Evolutionary conservation across 2,888 invertebrate species (phyloP), one percentile per base, ranked within the genome.

Genomic region (Xestia xanthographa): DNA sequence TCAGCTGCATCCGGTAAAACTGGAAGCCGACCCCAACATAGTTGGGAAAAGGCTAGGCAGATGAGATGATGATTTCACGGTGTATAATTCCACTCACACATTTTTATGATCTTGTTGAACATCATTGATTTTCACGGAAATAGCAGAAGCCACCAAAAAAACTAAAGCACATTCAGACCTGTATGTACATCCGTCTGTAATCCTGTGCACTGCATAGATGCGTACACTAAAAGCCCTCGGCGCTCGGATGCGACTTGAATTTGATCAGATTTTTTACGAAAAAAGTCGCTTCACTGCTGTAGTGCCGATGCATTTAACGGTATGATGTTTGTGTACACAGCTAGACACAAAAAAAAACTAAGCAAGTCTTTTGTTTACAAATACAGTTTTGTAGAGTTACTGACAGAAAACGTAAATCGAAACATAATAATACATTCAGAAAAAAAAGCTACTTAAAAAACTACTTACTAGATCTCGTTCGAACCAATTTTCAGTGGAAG

Each of bases 141-240:
- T n/a, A 65, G 38, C 38, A 26, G 29, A 29, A 81, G 17, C n/a
- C 17, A 38, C 12, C 34, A 66, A 66, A 75, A 75, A 58, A 79
- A 56, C 29, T 58, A 72, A 68, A 45, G 38, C 60, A 62, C 41
- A 72, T 60, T 53, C 50, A 75, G 50, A 60, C 71, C 71, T 75
- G 67, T 65, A 79, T 72, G 67, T 48, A 74, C 34, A 56, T 66
- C 69, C 50, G 45, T 20, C 81, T 65, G 76, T 80, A 83, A 83
- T 83, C 76, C 76, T 48, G 48, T 68, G 58, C 58, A 66, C 43
- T 80, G 72, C 75, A 82, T 84, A 74, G 58, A 80, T 80, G 76
- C 82, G 67, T 85, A 66, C 38, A 68, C 67, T 81, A 73, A 84
- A 84, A 85, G 81, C 82, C 70, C 63, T 76, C 70, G 60, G 80